phyloP scores from a whole-genome alignment of 2,797 vertebrate species.

The Peromyscus eremicus region DNA sequence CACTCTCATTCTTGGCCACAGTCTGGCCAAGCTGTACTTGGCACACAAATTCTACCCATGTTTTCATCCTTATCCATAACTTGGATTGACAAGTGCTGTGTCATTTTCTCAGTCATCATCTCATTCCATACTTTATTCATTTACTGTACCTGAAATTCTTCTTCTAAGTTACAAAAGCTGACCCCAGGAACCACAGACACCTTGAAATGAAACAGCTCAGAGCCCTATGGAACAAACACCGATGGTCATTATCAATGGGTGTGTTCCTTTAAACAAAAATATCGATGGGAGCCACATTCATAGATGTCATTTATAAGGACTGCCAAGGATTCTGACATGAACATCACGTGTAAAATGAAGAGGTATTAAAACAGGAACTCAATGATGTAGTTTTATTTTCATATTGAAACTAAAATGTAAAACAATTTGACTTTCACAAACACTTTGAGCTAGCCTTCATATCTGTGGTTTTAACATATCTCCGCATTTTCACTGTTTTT shows the following conservation, averaged over 20 bases:
- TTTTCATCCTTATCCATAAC: background rate
- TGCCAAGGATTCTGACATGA: background rate
- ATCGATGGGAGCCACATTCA: background rate
- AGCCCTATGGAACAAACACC: conserved; percentile 78
- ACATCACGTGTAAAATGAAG: background rate
- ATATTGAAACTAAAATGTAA: background rate
- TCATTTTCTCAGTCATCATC: background rate
- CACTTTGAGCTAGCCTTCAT: background rate
- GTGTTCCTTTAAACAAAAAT: background rate
- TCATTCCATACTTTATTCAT: background rate
- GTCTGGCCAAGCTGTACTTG: background rate
- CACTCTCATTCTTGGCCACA: background rate
- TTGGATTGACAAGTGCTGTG: background rate
- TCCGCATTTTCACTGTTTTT: background rate
- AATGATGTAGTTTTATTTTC: background rate
- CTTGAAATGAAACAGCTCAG: conserved; percentile 87
- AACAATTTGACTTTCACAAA: background rate
- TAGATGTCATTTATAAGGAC: background rate
- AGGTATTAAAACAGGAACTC: background rate
- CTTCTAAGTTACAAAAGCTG: conserved; percentile 80
- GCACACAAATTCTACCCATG: background rate
- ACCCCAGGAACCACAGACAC: conserved; percentile 83
- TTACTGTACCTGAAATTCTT: conserved; percentile 86
- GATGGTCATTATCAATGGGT: background rate
- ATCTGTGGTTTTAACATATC: background rate